Evolutionary conservation across 2,797 vertebrate genomes (phyloP), one percentile per base, ranked within the genome.

Genomic region (Macropus fuliginosus): DNA sequence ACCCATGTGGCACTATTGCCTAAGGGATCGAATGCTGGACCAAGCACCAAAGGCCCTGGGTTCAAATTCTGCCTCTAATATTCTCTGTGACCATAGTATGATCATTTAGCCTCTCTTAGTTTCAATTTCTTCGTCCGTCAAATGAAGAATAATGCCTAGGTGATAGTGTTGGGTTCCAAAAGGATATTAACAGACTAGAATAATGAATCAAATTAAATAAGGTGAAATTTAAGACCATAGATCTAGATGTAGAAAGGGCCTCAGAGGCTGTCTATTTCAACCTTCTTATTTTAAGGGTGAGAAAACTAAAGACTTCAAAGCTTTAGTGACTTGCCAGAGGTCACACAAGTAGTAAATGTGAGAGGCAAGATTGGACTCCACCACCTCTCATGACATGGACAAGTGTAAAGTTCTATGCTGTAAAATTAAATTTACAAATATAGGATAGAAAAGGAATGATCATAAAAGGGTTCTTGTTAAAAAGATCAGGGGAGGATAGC

Each of bases 231-330:
- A 40, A 81, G 66, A 81, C n/a, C n/a, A 81, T 24, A 24, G 16
- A 40, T 40, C 62, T 74, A 40, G 62, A 74, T 18, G n/a, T 54
- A 3, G 12, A 92, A 91, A 54, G 57, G 31, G 90, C 29, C 13
- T 62, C 62, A 46, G 74, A 62, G 46, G 14, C 94, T 21, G 8
- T 34, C 54, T 31, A 55, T 14, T 24, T 91, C 54, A 91, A 93
- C 56, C 74, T n/a, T 74, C 96, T 93, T 74, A 55, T 59, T 92
- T 90, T 56, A 34, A 81, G n/a, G 46, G 56, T 90, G 10, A 55
- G 91, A 55, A 10, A 81, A 91, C 46, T 56, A 31, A 56, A 27
- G 28, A 89, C 62, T 74, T 91, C 56, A 92, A 34, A 91, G 12
- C 55, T 1, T 50, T 81, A 91, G 46, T 28, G 92, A n/a, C 55